Base-by-base conservation (phyloP, 2,888 invertebrate genomes). In the Salpingus planirostris region DNA sequence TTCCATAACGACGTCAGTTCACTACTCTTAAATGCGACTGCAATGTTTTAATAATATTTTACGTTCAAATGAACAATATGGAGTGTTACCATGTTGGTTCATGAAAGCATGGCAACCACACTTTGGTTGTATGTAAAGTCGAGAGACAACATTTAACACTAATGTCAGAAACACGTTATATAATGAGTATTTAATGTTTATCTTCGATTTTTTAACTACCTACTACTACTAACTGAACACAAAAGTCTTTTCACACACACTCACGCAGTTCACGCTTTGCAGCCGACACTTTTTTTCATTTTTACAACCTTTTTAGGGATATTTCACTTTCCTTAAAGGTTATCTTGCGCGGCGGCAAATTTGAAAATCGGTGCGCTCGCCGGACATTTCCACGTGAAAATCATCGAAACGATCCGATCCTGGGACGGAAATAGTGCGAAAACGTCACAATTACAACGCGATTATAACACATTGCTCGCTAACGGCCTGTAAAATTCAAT, bases 51-150 rank as follows among this genome's bases (percentile, higher is more conserved):
- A 29, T 40, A 33, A 34, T 38, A 46, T 43, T 46, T 47, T 45
- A 40, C 29, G 42, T 42, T 45, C 33, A 40, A 46, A 37, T 37
- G 52, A 55, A 55, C 64, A 64, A 64, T 64, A 64, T 64, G 64
- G 57, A 57, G 50, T 49, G 47, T 58, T 54, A 64, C 63, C 63
- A 64, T 64, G 59, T 60, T 62, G 57, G 47, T 52, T 58, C 53
- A 60, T 48, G 54, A 62, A 64, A 58, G 63, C 64, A 64, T 64
- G 64, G 64, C 48, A 46, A 41, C 43, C 47, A 53, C 47, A 50
- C 40, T 43, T 33, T 42, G 39, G 37, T 40, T 36, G 34, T 38
- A 25, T 43, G 23, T 27, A 29, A 24, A 15, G 24, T 33, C 26
- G 25, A 29, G 28, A 36, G n/a, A n/a, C 36, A 33, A 33, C 32